Evolutionary conservation across 2,888 invertebrate species (phyloP).

Genomic region (Diaphora mendica): DNA sequence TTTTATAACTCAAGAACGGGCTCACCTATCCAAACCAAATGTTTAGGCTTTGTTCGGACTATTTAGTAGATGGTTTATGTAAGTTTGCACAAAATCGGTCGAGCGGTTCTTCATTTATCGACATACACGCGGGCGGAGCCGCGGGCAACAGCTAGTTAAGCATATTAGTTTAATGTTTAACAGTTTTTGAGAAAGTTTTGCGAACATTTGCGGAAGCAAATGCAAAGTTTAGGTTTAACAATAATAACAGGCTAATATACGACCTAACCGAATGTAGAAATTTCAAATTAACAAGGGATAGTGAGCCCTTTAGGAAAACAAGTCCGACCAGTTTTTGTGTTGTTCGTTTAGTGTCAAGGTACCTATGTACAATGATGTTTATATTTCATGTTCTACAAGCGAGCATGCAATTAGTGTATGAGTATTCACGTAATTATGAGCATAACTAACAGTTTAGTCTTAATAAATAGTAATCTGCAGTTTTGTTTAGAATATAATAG

Average conservation of each 20-base stretch:
- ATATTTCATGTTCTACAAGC: slow-evolving; percentile 20
- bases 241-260: not conserved
- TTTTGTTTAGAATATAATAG: not conserved
- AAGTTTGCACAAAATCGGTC: too few species aligned
- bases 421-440: slow-evolving; percentile 16
- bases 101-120: too few species aligned
- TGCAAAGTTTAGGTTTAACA: not conserved
- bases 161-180: not conserved
- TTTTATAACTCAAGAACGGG: too few species aligned
- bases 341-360: slow-evolving; percentile 63
- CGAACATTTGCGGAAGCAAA: too few species aligned
- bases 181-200: not conserved
- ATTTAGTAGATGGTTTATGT: too few species aligned
- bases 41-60: too few species aligned
- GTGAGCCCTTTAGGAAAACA: slow-evolving; percentile 67
- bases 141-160: too few species aligned
- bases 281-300: slow-evolving; percentile 53
- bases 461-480: not conserved
- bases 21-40: too few species aligned
- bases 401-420: slow-evolving; percentile 3
- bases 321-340: slow-evolving; percentile 65
- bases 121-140: too few species aligned
- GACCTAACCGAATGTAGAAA: slow-evolving; percentile 28
- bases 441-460: not conserved
- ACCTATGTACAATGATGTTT: slow-evolving; percentile 21